A percentile compares a stretch with the other conserved stretches of the same genome.
These are phyloP conservation scores for Dissostichus mawsoni DNA, from an alignment of 2,113 vertebrate genomes.

Conservation along the genomic window DNA sequence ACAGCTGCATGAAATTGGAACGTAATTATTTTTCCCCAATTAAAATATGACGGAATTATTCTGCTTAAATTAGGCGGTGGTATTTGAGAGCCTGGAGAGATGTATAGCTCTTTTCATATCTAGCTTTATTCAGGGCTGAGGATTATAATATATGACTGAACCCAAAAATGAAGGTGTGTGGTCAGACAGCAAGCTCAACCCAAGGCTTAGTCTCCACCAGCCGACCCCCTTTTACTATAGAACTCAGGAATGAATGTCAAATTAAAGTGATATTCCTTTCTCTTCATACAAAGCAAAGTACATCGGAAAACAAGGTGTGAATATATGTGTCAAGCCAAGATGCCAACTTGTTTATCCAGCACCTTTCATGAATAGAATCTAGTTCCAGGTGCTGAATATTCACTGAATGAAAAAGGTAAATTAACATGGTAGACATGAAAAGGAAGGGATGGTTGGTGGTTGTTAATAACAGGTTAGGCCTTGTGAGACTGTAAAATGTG, in stretches of 20 bases:
- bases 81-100: constrained; percentile 48
- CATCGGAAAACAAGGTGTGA: not conserved
- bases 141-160: constrained; percentile 20
- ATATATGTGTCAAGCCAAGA: not conserved
- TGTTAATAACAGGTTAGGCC: not conserved
- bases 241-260: constrained; percentile 2
- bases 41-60: constrained; percentile 67
- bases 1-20: constrained; percentile 62
- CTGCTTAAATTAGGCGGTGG: constrained; percentile 57
- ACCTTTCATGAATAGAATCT: not conserved
- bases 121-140: constrained; percentile 17
- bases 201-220: not conserved
- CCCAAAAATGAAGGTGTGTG: constrained; percentile 25
- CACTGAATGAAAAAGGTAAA: not conserved
- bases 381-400: not conserved
- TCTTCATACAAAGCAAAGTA: not conserved
- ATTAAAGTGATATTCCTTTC: not conserved
- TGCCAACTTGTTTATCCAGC: not conserved
- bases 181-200: constrained; percentile 3
- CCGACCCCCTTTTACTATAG: constrained; percentile 4
- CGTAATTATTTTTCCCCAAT: constrained; percentile 69
- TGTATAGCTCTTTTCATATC: constrained; percentile 22
- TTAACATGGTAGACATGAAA: not conserved
- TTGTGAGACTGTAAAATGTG: too few species aligned
- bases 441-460: not conserved